Evolutionary conservation across 1,140 invertebrate species (phyloP).

Genomic region (Plutomurus gul): DNA sequence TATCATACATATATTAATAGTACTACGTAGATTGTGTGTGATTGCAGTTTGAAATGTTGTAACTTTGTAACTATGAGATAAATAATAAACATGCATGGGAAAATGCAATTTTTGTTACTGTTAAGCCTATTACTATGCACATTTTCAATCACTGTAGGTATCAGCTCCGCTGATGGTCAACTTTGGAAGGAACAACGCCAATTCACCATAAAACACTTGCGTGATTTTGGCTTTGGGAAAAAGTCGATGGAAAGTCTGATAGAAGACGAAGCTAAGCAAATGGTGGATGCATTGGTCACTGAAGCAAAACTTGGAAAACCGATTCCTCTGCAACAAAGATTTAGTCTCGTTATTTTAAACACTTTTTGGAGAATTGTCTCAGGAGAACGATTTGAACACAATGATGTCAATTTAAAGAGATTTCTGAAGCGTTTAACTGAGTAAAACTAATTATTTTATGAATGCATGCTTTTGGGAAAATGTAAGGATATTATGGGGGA

Average conservation of each 20-base stretch:
- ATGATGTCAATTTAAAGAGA: constrained; percentile 50
- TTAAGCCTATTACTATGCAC: too few species aligned
- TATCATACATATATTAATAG: too few species aligned
- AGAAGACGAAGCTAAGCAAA: constrained; percentile 67
- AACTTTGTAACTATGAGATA: too few species aligned
- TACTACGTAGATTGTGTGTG: too few species aligned
- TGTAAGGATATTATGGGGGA: too few species aligned
- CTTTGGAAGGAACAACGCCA: constrained; percentile 72
- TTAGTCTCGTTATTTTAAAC: constrained; percentile 45
- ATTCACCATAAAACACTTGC: constrained; percentile 69
- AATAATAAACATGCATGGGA: too few species aligned
- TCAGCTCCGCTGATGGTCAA: constrained; percentile 68
- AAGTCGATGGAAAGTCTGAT: constrained; percentile 73
- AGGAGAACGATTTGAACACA: constrained; percentile 57
- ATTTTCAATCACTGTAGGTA: constrained; percentile 56
- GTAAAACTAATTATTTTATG: too few species aligned
- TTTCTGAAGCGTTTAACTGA: neutral
- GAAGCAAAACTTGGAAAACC: neutral
- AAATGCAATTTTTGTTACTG: too few species aligned
- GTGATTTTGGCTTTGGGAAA: constrained; percentile 79
- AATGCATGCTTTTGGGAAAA: too few species aligned
- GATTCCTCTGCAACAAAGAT: neutral
- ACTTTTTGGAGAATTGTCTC: constrained; percentile 56
- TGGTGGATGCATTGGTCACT: constrained; percentile 53
- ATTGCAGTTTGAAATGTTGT: too few species aligned